Percentiles rank a stretch among this genome's conserved stretches.
Evolutionary conservation across 2,797 vertebrate species (phyloP).

Genomic region (Bovichtus variegatus): DNA sequence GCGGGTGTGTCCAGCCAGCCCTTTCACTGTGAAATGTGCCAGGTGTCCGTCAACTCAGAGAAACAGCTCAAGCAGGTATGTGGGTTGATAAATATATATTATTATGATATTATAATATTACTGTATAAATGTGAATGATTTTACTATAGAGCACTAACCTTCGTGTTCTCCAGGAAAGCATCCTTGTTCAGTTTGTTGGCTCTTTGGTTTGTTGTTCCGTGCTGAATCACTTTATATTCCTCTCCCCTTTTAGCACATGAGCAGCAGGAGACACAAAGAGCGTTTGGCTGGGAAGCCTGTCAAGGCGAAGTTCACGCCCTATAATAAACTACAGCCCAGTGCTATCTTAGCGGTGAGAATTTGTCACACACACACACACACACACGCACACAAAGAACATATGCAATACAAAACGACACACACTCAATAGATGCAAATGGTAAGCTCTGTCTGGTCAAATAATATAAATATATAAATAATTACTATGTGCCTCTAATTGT

Average conservation of each 20-base stretch:
- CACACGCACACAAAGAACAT: constrained; percentile 6
- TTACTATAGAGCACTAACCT: neutral
- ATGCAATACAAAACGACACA: neutral
- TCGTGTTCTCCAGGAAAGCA: constrained; percentile 9
- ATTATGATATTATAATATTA: no score
- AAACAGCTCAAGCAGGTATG: constrained; percentile 96
- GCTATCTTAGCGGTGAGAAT: constrained; percentile 81
- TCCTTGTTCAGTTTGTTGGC: neutral
- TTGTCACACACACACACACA: constrained; percentile 12
- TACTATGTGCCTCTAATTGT: neutral
- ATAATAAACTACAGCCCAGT: constrained; percentile 83
- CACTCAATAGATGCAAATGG: constrained; percentile 12
- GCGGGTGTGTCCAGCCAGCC: constrained; percentile 85
- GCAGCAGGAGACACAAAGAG: constrained; percentile 97
- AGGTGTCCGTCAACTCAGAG: constrained; percentile 98
- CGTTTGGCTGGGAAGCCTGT: constrained; percentile 93
- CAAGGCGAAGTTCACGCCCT: constrained; percentile 94
- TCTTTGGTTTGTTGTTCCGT: constrained; percentile 6
- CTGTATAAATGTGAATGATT: neutral
- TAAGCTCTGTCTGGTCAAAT: constrained; percentile 14
- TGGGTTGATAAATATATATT: constrained; percentile 11
- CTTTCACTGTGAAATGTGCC: constrained; percentile 95
- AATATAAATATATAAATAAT: neutral
- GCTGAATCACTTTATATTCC: constrained; percentile 18
- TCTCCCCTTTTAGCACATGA: constrained; percentile 90